These are phyloP conservation scores for Saguinus imperator DNA, from an alignment of 2,113 vertebrate species.

Conservation along the genomic window DNA sequence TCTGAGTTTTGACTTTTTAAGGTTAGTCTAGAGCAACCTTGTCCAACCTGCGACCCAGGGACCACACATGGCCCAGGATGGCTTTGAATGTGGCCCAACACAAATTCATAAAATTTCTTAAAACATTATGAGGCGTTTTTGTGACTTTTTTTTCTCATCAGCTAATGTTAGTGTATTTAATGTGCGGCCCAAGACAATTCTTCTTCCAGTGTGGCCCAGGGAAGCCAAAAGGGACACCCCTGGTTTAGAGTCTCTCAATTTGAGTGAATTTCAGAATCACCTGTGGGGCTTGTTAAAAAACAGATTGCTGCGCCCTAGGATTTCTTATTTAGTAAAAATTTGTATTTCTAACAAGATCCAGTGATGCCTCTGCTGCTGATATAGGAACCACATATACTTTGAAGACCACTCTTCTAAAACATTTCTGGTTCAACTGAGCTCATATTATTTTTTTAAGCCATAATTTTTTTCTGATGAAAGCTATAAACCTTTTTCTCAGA, in stretches of 20 bases:
- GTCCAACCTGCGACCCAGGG: no score
- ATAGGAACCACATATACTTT: neutral
- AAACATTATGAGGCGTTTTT: no score
- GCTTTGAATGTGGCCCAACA: no score
- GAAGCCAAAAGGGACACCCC: no score
- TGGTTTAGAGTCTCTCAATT: neutral
- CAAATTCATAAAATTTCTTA: no score
- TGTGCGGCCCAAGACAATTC: no score
- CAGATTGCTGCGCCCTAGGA: neutral
- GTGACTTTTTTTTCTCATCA: no score
- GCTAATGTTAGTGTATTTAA: no score
- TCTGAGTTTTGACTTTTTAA: slow-evolving; percentile 12
- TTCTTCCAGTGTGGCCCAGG: no score
- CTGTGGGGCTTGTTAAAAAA: neutral
- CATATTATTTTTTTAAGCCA: neutral
- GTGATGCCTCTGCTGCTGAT: neutral
- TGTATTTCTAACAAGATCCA: neutral
- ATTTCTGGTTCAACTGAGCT: neutral
- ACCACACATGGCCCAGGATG: no score
- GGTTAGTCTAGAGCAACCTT: neutral
- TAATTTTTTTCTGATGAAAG: slow-evolving; percentile 30
- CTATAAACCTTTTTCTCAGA: neutral
- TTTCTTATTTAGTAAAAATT: neutral
- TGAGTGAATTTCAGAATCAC: neutral
- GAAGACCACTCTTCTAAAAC: neutral